Conservation (phyloP, 2,888 invertebrate species). For the Aphrophora alni region DNA sequence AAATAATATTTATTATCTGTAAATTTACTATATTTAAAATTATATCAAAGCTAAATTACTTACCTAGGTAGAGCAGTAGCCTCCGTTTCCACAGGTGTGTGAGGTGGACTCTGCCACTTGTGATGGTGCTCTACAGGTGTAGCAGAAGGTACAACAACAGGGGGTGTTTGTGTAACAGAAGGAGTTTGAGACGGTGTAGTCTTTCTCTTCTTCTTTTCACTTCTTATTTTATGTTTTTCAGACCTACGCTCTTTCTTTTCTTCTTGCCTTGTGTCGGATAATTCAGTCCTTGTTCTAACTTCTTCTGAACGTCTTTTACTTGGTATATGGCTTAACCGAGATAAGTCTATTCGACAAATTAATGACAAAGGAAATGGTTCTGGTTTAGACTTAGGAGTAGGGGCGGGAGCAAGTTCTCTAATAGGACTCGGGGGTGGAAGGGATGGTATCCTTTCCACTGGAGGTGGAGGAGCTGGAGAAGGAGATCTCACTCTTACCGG, state of each 20-base stretch:
- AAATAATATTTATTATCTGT: too few species aligned
- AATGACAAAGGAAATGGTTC: conserved; percentile 49
- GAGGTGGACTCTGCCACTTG: conserved; percentile 13
- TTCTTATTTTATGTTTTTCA: conserved; percentile 43
- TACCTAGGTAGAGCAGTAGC: conserved; percentile 30
- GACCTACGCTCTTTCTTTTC: conserved; percentile 41
- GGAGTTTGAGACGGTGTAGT: conserved; percentile 26
- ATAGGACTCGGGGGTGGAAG: conserved; percentile 54
- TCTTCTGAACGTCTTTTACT: conserved; percentile 58
- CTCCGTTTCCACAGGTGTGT: conserved; percentile 27
- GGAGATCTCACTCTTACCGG: conserved; percentile 39
- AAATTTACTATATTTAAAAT: too few species aligned
- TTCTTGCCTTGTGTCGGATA: conserved; percentile 60
- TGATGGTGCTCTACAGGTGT: conserved; percentile 21
- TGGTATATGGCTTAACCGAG: conserved; percentile 56
- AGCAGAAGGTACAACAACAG: not conserved
- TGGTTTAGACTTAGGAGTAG: not conserved
- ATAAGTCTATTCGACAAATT: conserved; percentile 59
- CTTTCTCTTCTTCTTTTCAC: conserved; percentile 45
- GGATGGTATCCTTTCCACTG: conserved; percentile 42
- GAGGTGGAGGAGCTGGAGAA: conserved; percentile 41
- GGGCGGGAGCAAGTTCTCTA: conserved; percentile 2
- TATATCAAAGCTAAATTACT: too few species aligned
- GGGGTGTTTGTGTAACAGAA: conserved; percentile 16
- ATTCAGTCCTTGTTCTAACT: conserved; percentile 60